phyloP scores from a whole-genome alignment of 2,888 invertebrate genomes.

The Theodoxus fluviatilis region DNA sequence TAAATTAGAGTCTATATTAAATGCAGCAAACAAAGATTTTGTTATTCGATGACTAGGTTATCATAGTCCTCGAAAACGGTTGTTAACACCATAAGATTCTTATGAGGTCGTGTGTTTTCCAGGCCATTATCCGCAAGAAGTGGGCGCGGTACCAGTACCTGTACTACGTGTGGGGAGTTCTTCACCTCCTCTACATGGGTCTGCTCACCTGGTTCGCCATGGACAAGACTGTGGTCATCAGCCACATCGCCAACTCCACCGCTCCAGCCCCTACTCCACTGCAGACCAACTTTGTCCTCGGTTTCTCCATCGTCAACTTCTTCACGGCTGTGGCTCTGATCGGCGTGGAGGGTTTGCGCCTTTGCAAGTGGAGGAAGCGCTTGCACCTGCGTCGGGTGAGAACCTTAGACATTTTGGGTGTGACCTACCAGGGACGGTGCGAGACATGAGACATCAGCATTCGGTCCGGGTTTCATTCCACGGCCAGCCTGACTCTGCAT shows the following conservation, averaged over 20 bases:
- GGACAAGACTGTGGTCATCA: constrained; percentile 23
- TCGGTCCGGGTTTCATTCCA: too few species aligned
- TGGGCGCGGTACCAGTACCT: constrained; percentile 39
- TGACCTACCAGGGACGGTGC: too few species aligned
- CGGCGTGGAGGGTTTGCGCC: too few species aligned
- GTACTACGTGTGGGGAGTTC: constrained; percentile 41
- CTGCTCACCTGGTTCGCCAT: constrained; percentile 39
- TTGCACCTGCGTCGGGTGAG: too few species aligned
- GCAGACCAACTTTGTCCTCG: neutral
- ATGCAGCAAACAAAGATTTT: too few species aligned
- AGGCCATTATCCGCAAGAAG: constrained; percentile 43
- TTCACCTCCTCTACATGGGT: constrained; percentile 40
- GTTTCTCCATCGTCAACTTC: too few species aligned
- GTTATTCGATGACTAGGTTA: neutral
- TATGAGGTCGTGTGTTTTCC: constrained; percentile 39
- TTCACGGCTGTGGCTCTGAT: too few species aligned
- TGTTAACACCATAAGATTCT: constrained; percentile 42
- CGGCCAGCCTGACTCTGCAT: too few species aligned
- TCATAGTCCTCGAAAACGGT: constrained; percentile 43
- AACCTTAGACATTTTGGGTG: too few species aligned
- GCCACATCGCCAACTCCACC: neutral
- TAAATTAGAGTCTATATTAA: too few species aligned
- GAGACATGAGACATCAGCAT: too few species aligned
- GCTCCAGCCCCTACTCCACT: neutral
- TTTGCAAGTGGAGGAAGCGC: too few species aligned